Evolutionary conservation across 1,140 invertebrate species (phyloP).

Genomic region (Penaeus vannamei): DNA sequence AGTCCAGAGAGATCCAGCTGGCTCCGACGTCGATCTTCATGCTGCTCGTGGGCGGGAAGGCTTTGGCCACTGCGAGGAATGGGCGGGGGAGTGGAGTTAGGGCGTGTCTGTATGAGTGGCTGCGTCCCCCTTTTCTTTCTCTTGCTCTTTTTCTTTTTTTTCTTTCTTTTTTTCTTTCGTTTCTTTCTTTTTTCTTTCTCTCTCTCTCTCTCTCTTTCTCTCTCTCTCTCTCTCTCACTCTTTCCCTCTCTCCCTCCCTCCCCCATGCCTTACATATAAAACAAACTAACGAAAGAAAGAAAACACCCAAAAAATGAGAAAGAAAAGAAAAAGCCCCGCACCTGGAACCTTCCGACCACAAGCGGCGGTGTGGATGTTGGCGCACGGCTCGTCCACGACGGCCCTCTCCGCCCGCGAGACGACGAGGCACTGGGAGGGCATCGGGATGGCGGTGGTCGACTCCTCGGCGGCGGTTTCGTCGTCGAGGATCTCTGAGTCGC

Average conservation of each 20-base stretch:
- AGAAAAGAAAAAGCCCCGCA: slow-evolving; percentile 34
- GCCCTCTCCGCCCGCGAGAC: slow-evolving; percentile 49
- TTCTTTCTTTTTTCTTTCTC: too few relatives aligned
- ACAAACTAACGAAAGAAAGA: too few relatives aligned
- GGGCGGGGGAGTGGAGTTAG: neutral
- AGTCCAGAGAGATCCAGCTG: slow-evolving; percentile 7
- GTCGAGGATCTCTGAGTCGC: neutral
- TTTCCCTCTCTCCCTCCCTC: too few relatives aligned
- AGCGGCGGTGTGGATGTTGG: slow-evolving; percentile 47
- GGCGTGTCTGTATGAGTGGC: too few relatives aligned
- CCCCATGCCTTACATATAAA: too few relatives aligned
- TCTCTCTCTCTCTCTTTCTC: too few relatives aligned
- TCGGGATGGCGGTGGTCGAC: slow-evolving; percentile 9
- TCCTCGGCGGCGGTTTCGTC: neutral
- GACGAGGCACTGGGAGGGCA: slow-evolving; percentile 49
- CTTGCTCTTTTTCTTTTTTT: too few relatives aligned
- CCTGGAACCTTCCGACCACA: slow-evolving; percentile 51
- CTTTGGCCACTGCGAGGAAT: neutral
- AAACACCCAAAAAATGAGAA: too few relatives aligned
- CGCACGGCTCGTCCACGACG: slow-evolving; percentile 54
- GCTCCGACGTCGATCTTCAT: neutral
- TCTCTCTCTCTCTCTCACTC: too few relatives aligned
- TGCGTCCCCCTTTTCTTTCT: neutral
- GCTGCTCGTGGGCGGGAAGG: neutral
- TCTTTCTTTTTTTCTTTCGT: too few relatives aligned